Evolutionary conservation across 1,140 invertebrate genomes (phyloP), one percentile per base, ranked within the genome.

Genomic region (Hylaeus volcanicus): DNA sequence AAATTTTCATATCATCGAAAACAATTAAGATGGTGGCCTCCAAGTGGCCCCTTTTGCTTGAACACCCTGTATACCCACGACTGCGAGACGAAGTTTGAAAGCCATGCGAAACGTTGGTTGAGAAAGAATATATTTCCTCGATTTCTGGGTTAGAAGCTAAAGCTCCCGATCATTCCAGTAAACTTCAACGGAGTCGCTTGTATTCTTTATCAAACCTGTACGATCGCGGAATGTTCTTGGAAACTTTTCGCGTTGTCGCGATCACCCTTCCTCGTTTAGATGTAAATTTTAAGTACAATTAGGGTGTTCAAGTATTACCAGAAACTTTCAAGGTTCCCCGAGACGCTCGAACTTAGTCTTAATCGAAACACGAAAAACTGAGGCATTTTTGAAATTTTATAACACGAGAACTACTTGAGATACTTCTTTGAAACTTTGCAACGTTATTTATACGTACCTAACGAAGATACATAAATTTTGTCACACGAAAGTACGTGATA

Each of bases 251-350:
- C 5, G 26, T 51, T 14, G 37, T 37, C 45, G 56, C 56, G 37
- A 70, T 70, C 51, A 61, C 56, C 5, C 5, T 43, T 14, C 37
- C 68, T 43, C 66, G 12, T 78, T 78, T 45, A 11, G 53, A 78
- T 71, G 58, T 11, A 78, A 78, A 78, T 71, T 78, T 51, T 39
- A 2, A 5, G 12, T 8, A 5, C 8, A 63, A 78, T 63, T 53
- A 37, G 45, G 14, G 12, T 26, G n/a, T 14, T 37, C 58, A 37
- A 78, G 37, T 37, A 43, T 37, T 45, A 39, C 6, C 56, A 5
- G 5, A 14, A 53, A 71, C 15, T 61, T 51, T 4, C 41, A 71
- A 63, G 56, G 56, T 26, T 60, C 6, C 55, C 2, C 4, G 37
- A 37, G 37, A 39, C 3, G 5, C 14, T 43, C 26, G 26, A 26